A percentile compares a stretch with the other conserved stretches of the same genome.
Conservation (phyloP, 2,888 invertebrate species). For the Dicycla oo region DNA sequence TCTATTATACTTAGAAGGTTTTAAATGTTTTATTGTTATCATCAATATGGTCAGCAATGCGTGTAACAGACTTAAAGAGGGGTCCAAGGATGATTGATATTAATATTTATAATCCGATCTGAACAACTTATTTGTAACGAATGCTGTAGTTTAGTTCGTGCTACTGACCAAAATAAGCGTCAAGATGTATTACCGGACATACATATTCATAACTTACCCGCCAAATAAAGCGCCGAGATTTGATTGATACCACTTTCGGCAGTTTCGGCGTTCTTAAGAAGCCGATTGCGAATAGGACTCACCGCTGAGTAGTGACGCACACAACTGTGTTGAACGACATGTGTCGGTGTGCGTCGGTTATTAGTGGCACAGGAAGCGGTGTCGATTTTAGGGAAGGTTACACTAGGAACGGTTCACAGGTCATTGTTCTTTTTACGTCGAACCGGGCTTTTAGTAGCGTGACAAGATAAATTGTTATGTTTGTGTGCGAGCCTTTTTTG, state of each 20-base stretch:
- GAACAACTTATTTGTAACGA: conserved; percentile 50
- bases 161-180: conserved; percentile 69
- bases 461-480: conserved; percentile 83
- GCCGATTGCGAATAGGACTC: conserved; percentile 57
- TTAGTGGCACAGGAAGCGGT: conserved; percentile 86
- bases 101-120: conserved; percentile 66
- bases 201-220: conserved; percentile 77
- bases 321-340: conserved; percentile 48
- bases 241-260: conserved; percentile 68
- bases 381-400: conserved; percentile 89
- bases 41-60: conserved; percentile 50
- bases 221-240: conserved; percentile 68
- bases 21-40: conserved; percentile 52
- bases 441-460: conserved; percentile 78
- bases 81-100: conserved; percentile 54
- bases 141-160: conserved; percentile 30
- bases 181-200: conserved; percentile 70
- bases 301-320: conserved; percentile 56
- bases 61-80: conserved; percentile 53
- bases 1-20: conserved; percentile 42
- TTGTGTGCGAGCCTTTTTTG: conserved; percentile 76
- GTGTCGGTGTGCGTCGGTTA: conserved; percentile 78
- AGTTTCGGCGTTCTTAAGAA: conserved; percentile 68
- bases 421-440: conserved; percentile 87
- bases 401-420: conserved; percentile 84